Percentiles rank a stretch among this genome's conserved stretches.
These are phyloP conservation scores for Equus quagga DNA, from an alignment of 2,113 vertebrate species.

Conservation along the genomic window DNA sequence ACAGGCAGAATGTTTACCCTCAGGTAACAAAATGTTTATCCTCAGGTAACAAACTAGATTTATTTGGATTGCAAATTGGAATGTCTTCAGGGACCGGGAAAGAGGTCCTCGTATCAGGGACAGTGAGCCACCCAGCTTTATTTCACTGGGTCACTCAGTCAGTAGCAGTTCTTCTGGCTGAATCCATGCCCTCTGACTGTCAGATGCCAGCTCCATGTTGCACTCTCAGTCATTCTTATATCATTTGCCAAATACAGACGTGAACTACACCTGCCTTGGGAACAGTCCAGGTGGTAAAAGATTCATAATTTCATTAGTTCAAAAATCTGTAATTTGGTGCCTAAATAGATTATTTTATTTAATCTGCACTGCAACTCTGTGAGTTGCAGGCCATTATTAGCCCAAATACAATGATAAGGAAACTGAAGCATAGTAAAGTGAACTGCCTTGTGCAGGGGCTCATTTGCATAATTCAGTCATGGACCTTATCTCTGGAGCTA, in stretches of 20 bases:
- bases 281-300: background rate
- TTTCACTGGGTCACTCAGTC: background rate
- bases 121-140: background rate
- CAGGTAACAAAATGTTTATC: background rate
- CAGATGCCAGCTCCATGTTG: background rate
- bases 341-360: background rate
- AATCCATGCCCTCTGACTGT: background rate
- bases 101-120: background rate
- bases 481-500: background rate
- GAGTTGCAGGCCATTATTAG: background rate
- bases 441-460: background rate
- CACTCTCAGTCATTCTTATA: background rate
- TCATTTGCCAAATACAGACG: background rate
- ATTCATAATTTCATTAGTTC: background rate
- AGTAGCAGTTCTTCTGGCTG: background rate
- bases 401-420: background rate
- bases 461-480: background rate
- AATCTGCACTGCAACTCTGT: background rate
- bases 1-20: background rate
- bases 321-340: background rate
- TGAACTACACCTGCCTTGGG: background rate
- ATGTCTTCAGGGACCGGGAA: background rate
- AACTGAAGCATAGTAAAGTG: background rate
- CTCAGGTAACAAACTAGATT: background rate
- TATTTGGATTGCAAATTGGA: background rate